phyloP scores from a whole-genome alignment of 2,888 invertebrate species.

The Drosophila histrio region DNA sequence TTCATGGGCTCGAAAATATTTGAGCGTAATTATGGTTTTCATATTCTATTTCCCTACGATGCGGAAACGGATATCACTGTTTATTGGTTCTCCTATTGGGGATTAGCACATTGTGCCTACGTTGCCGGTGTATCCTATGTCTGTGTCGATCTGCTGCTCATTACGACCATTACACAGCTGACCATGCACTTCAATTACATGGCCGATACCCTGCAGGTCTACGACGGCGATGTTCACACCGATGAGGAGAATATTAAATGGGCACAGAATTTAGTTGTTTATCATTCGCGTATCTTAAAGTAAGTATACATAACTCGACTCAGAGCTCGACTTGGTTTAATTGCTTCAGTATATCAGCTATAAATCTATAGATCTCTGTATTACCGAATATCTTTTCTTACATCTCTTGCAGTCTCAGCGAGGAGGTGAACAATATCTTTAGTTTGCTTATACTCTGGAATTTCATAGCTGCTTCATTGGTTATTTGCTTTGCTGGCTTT shows the following conservation, averaged over 20 bases:
- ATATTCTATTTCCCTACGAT: conserved; percentile 64
- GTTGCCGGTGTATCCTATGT: conserved; percentile 75
- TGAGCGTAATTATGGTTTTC: conserved; percentile 66
- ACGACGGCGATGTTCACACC: conserved; percentile 45
- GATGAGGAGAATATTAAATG: conserved; percentile 57
- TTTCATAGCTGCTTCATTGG: conserved; percentile 80
- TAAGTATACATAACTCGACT: too few species aligned
- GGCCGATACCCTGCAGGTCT: conserved; percentile 57
- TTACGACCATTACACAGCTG: conserved; percentile 71
- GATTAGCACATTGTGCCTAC: conserved; percentile 67
- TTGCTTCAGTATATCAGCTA: neutral
- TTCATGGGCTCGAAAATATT: conserved; percentile 65
- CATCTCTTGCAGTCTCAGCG: conserved; percentile 55
- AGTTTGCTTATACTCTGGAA: conserved; percentile 79
- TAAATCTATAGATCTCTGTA: neutral
- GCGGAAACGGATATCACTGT: conserved; percentile 50
- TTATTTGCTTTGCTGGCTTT: conserved; percentile 82
- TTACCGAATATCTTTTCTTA: neutral
- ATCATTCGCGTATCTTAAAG: conserved; percentile 65
- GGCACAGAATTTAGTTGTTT: conserved; percentile 38
- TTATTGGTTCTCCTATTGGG: conserved; percentile 67
- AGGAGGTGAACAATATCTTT: conserved; percentile 72
- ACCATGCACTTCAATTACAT: conserved; percentile 76
- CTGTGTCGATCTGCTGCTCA: conserved; percentile 75
- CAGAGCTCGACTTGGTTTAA: too few species aligned